Conservation (phyloP, 1,140 invertebrate species). For the Oncopodura yosiiana region DNA sequence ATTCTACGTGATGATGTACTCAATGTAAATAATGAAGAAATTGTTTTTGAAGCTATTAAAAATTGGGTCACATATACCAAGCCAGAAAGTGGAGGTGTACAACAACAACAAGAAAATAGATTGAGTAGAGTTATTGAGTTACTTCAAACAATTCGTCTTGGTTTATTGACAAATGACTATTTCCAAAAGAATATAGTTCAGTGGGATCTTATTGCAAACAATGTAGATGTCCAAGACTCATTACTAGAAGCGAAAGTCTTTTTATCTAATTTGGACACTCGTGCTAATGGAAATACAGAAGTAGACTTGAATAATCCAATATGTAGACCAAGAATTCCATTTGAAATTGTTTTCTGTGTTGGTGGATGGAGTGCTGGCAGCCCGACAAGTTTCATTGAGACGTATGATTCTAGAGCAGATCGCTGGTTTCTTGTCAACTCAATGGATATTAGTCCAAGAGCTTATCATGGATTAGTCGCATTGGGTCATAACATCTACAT, state of each 20-base stretch:
- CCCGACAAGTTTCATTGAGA: constrained; percentile 60
- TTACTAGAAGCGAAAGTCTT: constrained; percentile 40
- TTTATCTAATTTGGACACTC: constrained; percentile 50
- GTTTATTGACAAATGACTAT: constrained; percentile 53
- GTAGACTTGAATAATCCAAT: constrained; percentile 49
- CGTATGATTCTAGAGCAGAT: constrained; percentile 38
- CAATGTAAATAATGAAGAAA: constrained; percentile 58
- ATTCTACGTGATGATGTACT: constrained; percentile 54
- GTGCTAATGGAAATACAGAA: constrained; percentile 45
- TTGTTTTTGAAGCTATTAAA: constrained; percentile 56
- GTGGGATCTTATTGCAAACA: not conserved
- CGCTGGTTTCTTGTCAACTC: constrained; percentile 50
- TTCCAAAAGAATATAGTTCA: constrained; percentile 38
- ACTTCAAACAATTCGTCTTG: constrained; percentile 54
- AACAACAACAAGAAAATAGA: constrained; percentile 39
- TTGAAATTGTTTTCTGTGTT: constrained; percentile 55
- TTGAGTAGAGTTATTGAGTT: constrained; percentile 48
- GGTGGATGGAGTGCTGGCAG: constrained; percentile 65
- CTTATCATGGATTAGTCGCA: constrained; percentile 63
- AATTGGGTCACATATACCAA: constrained; percentile 50
- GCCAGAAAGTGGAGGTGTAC: too few species aligned
- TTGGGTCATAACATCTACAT: constrained; percentile 60
- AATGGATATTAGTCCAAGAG: constrained; percentile 53
- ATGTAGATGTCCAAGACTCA: constrained; percentile 23
- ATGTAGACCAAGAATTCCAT: constrained; percentile 53